These are phyloP conservation scores for Heliocidaris tuberculata DNA, from an alignment of 35 echinoderm and acorn worm genomes.

Conservation along the genomic window DNA sequence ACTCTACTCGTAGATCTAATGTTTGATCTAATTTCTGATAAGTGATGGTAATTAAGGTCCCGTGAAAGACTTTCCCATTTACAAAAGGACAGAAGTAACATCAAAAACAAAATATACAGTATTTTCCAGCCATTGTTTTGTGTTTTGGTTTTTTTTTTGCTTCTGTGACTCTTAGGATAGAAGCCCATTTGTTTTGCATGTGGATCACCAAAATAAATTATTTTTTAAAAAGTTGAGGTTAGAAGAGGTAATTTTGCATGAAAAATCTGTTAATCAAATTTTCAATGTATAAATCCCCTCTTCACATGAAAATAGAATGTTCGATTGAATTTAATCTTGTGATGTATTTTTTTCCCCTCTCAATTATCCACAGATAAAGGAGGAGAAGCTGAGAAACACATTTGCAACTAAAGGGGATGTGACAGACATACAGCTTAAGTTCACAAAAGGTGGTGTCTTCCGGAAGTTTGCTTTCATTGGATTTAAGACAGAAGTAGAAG, in stretches of 20 bases:
- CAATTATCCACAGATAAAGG: slow-evolving; percentile 53
- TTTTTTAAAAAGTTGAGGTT: neutral
- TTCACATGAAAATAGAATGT: neutral
- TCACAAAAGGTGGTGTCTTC: slow-evolving; percentile 80
- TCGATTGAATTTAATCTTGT: neutral
- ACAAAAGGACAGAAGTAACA: too few relatives aligned
- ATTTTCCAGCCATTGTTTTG: too few relatives aligned
- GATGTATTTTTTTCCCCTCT: neutral
- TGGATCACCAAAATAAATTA: neutral
- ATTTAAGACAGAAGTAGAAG: slow-evolving; percentile 66
- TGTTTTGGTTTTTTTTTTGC: too few relatives aligned
- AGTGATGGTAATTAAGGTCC: too few relatives aligned
- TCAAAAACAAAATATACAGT: too few relatives aligned
- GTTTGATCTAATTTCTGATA: too few relatives aligned
- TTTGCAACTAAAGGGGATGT: slow-evolving; percentile 79
- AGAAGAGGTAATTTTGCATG: neutral
- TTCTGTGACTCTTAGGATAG: neutral
- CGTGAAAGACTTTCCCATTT: too few relatives aligned
- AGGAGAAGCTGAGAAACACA: slow-evolving; percentile 61
- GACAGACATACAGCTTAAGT: slow-evolving; percentile 90
- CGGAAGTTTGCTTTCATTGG: slow-evolving; percentile 90
- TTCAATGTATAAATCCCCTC: neutral
- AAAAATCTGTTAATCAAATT: neutral
- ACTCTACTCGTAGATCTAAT: too few relatives aligned
- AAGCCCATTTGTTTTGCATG: neutral